Evolutionary conservation across 2,888 invertebrate genomes (phyloP), one percentile per base, ranked within the genome.

Genomic region (Acronicta psi): DNA sequence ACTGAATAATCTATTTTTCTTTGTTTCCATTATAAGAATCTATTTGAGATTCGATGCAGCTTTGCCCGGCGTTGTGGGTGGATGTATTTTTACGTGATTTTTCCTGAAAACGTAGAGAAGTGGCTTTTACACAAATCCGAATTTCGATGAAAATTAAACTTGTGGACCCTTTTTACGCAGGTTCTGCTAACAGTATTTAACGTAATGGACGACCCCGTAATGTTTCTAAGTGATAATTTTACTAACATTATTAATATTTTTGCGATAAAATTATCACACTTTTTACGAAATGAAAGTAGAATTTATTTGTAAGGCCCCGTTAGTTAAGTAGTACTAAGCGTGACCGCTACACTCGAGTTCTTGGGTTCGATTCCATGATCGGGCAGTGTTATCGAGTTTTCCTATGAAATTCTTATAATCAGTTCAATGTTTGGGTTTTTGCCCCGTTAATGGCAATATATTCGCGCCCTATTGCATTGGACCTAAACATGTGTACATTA

Each of bases 71-170:
- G 7, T n/a, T n/a, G 34, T 34, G 8, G 34, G n/a, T 34, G 34
- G 34, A 34, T 34, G 34, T 34, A n/a, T 34, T 34, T 34, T 34
- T n/a, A 34, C 34, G 3, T n/a, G 34, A 34, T 34, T 34, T 34
- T 34, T 34, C 34, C 34, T n/a, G 34, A 7, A 34, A 8, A n/a
- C 34, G 34, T 34, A 34, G n/a, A 34, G n/a, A 34, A 34, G 34
- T n/a, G 34, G 34, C 34, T 34, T 34, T 34, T n/a, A 34, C 34
- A 34, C 13, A 34, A n/a, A 34, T 34, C 13, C 34, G 34, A 34
- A 34, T 34, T 34, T 34, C n/a, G 34, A 34, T 34, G n/a, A 34
- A 34, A 34, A 34, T 34, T 34, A 6, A 13, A 34, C n/a, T 34
- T 34, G 34, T 34, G 7, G 34, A 34, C 34, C n/a, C 34, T 34